Percentiles rank a stretch among this genome's conserved stretches.
phyloP scores from a whole-genome alignment of 1,140 invertebrate genomes.

The Asobara japonica region DNA sequence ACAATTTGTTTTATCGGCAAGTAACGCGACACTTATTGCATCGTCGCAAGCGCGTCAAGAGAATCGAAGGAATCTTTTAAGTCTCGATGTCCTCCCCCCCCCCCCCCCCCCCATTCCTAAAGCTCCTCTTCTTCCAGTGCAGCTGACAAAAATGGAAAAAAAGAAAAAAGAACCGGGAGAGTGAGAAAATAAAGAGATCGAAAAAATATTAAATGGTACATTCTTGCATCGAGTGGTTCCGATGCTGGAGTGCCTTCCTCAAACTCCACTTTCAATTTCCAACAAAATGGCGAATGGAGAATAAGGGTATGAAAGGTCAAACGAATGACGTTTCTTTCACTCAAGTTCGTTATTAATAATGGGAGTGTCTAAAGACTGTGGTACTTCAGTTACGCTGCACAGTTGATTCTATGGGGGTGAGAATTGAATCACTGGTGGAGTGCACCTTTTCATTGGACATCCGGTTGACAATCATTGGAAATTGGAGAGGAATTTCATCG shows the following conservation, averaged over 20 bases:
- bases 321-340: background rate
- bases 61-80: constrained; percentile 10
- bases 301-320: background rate
- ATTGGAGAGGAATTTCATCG: background rate
- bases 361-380: background rate
- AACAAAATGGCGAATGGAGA: background rate
- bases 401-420: background rate
- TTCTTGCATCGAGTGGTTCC: constrained; percentile 8
- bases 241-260: background rate
- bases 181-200: background rate
- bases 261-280: background rate
- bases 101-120: background rate
- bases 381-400: background rate
- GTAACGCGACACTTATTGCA: constrained; percentile 48
- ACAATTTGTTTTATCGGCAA: constrained; percentile 44
- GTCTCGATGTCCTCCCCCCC: constrained; percentile 4
- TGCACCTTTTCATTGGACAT: background rate
- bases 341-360: background rate
- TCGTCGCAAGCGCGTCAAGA: constrained; percentile 17
- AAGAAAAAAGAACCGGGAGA: constrained; percentile 18
- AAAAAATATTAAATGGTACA: background rate
- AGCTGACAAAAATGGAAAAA: background rate
- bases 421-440: background rate
- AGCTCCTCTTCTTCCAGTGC: background rate
- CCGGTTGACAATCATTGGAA: background rate